Base-by-base conservation (phyloP, 2,888 invertebrate genomes). In the Kryphioiulus occultus region DNA sequence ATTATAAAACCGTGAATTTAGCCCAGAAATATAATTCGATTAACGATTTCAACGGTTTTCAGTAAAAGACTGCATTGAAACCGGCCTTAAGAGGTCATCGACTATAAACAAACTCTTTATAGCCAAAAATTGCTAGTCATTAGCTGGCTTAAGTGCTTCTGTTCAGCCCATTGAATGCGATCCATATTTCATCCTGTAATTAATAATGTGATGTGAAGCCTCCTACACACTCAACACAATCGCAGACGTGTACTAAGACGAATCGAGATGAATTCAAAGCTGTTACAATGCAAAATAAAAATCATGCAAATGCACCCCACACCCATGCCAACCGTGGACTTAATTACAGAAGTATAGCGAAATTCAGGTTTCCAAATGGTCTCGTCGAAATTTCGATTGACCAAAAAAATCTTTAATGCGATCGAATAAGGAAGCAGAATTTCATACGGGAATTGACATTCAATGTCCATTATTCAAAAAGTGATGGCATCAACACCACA, bases 301-400 rank as follows among this genome's bases (percentile, higher is more conserved):
- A 78, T 78, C 78, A 78, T 78, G 78, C 78, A 78, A 78, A 30
- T 78, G 78, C 78, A 78, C 9, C 78, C 68, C 78, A 78, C 78
- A 78, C 78, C 78, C 78, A 30, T 78, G 15, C 30, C 78, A 7
- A 30, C 78, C 78, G 26, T 30, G 78, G 15, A 78, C 78, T 78
- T 30, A 30, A 78, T 78, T 78, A 30, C 78, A 78, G 10, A 78
- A 78, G 30, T 78, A n/a, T n/a, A 30, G 78, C 26, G 15, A 78
- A 12, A 26, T 26, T 78, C 78, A 78, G 78, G 78, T 30, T 78
- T 78, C 26, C 2, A 78, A 78, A 78, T 78, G 30, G 26, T 78
- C 30, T 78, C 78, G 78, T 26, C 30, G 78, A 78, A 30, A 78
- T 78, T 30, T 78, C 30, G 78, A 78, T 78, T 78, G 26, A 78